phyloP scores from a whole-genome alignment of 1,140 invertebrate species.

The Gonioctena quinquepunctata region DNA sequence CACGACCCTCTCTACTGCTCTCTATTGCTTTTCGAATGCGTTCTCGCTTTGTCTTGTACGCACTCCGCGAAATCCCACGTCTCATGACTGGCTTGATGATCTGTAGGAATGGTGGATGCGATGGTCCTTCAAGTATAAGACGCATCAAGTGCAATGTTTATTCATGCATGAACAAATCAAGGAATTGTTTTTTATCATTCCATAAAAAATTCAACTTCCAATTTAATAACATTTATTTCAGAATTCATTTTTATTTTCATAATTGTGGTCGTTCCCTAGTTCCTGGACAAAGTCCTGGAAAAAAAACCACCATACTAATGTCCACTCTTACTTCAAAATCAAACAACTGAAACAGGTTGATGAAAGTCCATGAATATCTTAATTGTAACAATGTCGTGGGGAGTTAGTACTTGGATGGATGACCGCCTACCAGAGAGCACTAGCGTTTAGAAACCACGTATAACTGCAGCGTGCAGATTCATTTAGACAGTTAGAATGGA shows the following conservation, averaged over 20 bases:
- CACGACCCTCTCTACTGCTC: too few species aligned
- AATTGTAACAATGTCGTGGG: too few species aligned
- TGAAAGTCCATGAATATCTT: too few species aligned
- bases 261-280: neutral
- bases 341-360: neutral
- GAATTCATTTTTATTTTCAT: neutral
- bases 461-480: too few species aligned
- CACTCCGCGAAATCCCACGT: too few species aligned
- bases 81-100: too few species aligned
- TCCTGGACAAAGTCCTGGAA: neutral
- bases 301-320: neutral
- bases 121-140: neutral
- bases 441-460: too few species aligned
- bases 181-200: neutral
- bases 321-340: neutral
- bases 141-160: neutral
- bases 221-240: neutral
- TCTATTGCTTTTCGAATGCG: too few species aligned
- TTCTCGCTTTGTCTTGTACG: too few species aligned
- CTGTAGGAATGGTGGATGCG: constrained; percentile 11
- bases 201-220: neutral
- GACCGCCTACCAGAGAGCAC: too few species aligned
- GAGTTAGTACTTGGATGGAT: too few species aligned
- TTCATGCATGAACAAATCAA: neutral
- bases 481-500: too few species aligned